A percentile compares a stretch with the other conserved stretches of the same genome.
Evolutionary conservation across 2,888 invertebrate species (phyloP).

Genomic region (Villa cingulata): DNA sequence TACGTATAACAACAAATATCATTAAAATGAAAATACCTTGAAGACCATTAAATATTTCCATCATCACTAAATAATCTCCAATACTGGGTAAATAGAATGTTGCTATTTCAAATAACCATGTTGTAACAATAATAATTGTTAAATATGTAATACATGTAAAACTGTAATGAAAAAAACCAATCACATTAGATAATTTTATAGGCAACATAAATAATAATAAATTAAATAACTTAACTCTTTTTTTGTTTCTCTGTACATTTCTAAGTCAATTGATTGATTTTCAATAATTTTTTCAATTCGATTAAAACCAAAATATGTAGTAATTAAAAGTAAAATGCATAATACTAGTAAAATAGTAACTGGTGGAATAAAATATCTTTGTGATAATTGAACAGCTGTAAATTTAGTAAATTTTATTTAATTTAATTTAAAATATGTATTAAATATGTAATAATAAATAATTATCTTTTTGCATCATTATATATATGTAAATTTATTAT

Average conservation of each 20-base stretch:
- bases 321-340: conserved; percentile 25
- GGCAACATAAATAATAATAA: neutral
- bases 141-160: conserved; percentile 37
- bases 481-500: neutral
- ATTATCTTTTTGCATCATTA: too few relatives aligned
- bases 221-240: conserved; percentile 30
- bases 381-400: conserved; percentile 30
- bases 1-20: conserved; percentile 42
- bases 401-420: too few relatives aligned
- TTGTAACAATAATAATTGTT: conserved; percentile 52
- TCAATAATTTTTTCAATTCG: conserved; percentile 9
- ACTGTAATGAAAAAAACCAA: conserved; percentile 17
- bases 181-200: neutral
- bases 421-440: too few relatives aligned
- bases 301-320: conserved; percentile 31
- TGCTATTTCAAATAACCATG: conserved; percentile 57
- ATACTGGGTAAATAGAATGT: conserved; percentile 39
- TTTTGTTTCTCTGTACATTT: conserved; percentile 27
- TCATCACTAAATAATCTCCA: conserved; percentile 42
- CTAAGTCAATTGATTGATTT: conserved; percentile 16
- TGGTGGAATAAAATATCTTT: conserved; percentile 34
- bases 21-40: conserved; percentile 55
- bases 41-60: conserved; percentile 54
- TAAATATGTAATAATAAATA: neutral
- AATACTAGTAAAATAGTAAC: conserved; percentile 25